Evolutionary conservation across 2,113 vertebrate species (phyloP).

Genomic region (Myodes glareolus): DNA sequence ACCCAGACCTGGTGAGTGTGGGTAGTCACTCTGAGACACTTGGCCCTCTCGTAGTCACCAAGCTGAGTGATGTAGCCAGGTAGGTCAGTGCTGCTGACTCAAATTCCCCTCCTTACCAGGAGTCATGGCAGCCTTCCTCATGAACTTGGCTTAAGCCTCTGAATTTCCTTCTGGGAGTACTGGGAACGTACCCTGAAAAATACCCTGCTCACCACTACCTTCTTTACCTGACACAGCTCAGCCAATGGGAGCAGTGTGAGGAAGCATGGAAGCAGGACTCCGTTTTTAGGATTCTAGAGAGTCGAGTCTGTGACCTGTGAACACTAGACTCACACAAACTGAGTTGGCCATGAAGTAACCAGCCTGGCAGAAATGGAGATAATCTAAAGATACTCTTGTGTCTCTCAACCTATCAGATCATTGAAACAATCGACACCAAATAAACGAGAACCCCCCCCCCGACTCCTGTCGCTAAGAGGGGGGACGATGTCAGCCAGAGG

Average conservation of each 20-base stretch:
- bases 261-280: accelerated
- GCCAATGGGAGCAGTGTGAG: accelerated
- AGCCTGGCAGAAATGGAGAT: neutral
- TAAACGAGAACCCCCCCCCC: neutral
- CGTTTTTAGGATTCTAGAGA: neutral
- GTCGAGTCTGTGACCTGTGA: neutral
- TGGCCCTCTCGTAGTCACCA: accelerated
- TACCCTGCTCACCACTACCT: no score
- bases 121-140: neutral
- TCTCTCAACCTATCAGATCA: neutral
- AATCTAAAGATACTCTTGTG: neutral
- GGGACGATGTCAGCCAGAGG: neutral
- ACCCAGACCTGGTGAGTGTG: no score
- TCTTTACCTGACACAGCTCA: neutral
- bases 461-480: neutral
- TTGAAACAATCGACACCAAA: neutral
- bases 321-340: neutral
- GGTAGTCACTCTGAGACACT: neutral
- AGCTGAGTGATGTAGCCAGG: accelerated
- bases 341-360: neutral
- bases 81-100: no score
- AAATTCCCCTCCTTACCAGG: neutral
- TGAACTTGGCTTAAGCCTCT: accelerated
- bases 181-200: no score
- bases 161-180: no score